phyloP scores from a whole-genome alignment of 2,888 invertebrate genomes.

The Sarcophaga variegata region DNA sequence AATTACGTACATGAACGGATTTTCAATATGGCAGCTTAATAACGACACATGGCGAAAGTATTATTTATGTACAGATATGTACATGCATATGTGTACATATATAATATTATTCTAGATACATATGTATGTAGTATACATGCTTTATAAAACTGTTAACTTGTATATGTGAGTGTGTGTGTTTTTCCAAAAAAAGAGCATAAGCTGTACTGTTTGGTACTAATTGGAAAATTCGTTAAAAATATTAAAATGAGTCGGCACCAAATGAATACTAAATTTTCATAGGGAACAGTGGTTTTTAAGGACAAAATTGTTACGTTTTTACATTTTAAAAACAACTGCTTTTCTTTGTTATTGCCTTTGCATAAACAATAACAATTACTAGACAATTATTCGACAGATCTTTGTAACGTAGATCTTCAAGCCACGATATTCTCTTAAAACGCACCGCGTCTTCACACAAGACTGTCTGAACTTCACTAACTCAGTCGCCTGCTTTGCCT shows the following conservation, averaged over 20 bases:
- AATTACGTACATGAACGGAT: slow-evolving; percentile 52
- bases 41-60: neutral
- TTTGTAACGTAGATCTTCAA: no score
- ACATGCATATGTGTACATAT: neutral
- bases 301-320: no score
- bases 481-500: no score
- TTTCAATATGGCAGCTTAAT: slow-evolving; percentile 36
- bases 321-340: no score
- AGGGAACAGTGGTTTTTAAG: slow-evolving; percentile 18
- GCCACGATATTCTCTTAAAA: no score
- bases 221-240: slow-evolving; percentile 35
- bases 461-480: no score
- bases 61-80: neutral
- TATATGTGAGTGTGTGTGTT: neutral
- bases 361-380: no score
- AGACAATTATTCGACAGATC: no score
- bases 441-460: no score
- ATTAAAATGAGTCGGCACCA: slow-evolving; percentile 24
- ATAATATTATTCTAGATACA: neutral
- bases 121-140: neutral
- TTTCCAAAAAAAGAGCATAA: slow-evolving; percentile 13
- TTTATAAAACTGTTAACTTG: neutral
- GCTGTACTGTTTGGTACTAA: slow-evolving; percentile 31
- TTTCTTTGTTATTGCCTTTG: no score
- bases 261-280: slow-evolving; percentile 7